A percentile compares a stretch with the other conserved stretches of the same genome.
phyloP scores from a whole-genome alignment of 2,113 vertebrate genomes.

The Entelurus aequoreus region DNA sequence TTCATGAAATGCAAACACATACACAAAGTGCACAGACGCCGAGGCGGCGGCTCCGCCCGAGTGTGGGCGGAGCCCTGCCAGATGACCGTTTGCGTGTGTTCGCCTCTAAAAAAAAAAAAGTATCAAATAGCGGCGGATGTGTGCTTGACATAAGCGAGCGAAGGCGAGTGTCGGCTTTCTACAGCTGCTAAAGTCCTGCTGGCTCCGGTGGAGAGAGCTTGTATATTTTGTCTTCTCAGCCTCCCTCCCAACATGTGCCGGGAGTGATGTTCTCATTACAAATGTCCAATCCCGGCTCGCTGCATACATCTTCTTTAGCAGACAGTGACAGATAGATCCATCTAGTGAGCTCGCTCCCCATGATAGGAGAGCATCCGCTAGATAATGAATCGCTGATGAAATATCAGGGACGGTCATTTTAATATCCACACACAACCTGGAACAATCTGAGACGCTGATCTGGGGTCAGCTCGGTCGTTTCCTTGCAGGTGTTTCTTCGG shows the following conservation, averaged over 20 bases:
- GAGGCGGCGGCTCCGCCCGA: conserved; percentile 24
- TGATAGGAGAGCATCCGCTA: conserved; percentile 51
- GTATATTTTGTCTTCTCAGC: conserved; percentile 17
- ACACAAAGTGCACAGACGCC: conserved; percentile 21
- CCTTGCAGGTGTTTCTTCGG: conserved; percentile 4
- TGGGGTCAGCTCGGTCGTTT: conserved; percentile 22
- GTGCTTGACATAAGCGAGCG: conserved; percentile 28
- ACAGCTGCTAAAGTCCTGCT: conserved; percentile 4
- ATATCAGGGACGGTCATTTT: conserved; percentile 52
- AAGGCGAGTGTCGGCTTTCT: conserved; percentile 7
- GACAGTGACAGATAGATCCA: conserved; percentile 69
- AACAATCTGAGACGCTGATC: conserved; percentile 27
- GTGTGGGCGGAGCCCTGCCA: conserved; percentile 36
- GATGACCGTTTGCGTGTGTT: conserved; percentile 44
- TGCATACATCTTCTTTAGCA: conserved; percentile 65
- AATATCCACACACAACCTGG: conserved; percentile 22
- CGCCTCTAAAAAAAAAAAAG: conserved; percentile 12
- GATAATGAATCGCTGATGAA: conserved; percentile 70
- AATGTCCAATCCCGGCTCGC: conserved; percentile 37
- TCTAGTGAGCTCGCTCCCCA: conserved; percentile 59
- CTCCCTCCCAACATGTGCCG: conserved; percentile 21
- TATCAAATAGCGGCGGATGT: conserved; percentile 31
- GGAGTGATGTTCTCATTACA: conserved; percentile 53
- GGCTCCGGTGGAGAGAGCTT: conserved; percentile 1
- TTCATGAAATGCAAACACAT: conserved; percentile 33